These are phyloP conservation scores for Triplophysa tibetana DNA, from an alignment of 2,113 vertebrate genomes.

Conservation along the genomic window DNA sequence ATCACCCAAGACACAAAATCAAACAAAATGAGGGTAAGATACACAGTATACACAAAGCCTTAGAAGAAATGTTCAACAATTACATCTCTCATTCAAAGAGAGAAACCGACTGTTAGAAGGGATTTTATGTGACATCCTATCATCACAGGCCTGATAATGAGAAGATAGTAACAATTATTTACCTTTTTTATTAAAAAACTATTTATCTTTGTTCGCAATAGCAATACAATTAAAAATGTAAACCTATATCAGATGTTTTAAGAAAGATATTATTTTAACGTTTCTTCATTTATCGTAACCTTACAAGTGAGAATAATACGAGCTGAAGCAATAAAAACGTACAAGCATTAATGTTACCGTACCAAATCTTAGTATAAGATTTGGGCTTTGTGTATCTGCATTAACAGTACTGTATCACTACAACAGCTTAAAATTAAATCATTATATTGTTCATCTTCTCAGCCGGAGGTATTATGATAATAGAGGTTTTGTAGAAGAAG, in stretches of 20 bases:
- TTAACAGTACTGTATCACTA: neutral
- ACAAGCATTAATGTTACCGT: neutral
- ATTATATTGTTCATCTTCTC: slow-evolving; percentile 17
- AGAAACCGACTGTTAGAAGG: neutral
- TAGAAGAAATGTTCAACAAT: neutral
- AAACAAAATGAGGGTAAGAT: slow-evolving; percentile 35
- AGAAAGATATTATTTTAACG: too few species aligned
- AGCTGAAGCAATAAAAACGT: neutral
- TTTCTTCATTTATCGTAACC: too few species aligned
- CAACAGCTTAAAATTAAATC: neutral
- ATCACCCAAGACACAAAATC: slow-evolving; percentile 49
- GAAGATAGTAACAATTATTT: too few species aligned
- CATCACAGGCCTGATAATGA: too few species aligned
- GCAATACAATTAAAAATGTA: neutral
- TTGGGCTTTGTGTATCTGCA: neutral
- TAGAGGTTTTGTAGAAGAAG: slow-evolving; percentile 14
- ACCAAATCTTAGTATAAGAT: neutral
- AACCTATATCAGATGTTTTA: too few species aligned
- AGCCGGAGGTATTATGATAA: slow-evolving; percentile 18
- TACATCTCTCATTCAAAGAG: neutral
- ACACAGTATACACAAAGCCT: slow-evolving; percentile 27
- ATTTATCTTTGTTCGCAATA: neutral
- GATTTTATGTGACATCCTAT: too few species aligned
- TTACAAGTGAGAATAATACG: neutral
- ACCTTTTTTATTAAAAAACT: too few species aligned